Base-by-base conservation (phyloP, 2,113 vertebrate species). In the Centropristis striata region DNA sequence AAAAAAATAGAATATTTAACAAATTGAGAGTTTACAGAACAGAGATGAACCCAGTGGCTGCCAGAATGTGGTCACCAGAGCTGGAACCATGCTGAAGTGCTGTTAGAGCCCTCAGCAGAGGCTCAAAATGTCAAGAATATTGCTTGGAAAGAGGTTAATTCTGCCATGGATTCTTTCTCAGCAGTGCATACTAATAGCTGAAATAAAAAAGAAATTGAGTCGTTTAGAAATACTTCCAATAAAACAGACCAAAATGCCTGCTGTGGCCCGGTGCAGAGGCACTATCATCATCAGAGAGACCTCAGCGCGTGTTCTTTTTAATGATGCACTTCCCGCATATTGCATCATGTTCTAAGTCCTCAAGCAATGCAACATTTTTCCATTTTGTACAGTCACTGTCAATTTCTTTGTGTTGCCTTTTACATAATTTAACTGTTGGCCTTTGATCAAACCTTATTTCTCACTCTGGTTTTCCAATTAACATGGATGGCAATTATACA, bases 161-260 rank as follows among this genome's bases (percentile, higher is more conserved):
- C 23, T 65, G 12, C 15, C 41, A 51, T 28, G 16, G 70, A 42
- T 58, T 54, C 64, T 68, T 54, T 46, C n/a, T 71, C 55, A 28
- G 46, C 71, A 69, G 39, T 59, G 25, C 49, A 54, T 57, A 66
- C 49, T 55, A 42, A 32, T 18, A 15, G 37, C 49, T 44, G 37
- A 70, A 67, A 87, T 58, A 61, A 71, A 75, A 75, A 71, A 53
- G 13, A 70, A 70, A 73, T 28, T 11, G 49, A 82, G 44, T 78
- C 53, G 63, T 80, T 80, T 63, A 8, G 61, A 71, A 73, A 44
- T 10, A 23, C n/a, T 20, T 28, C 32, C 18, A 65, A 71, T 71
- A 39, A 70, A 75, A 25, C 54, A 27, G 25, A 61, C 20, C 28
- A 39, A 20, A 25, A 3, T 27, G 63, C 23, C 41, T 44, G 57